These are phyloP conservation scores for human DNA, from an alignment of 2,113 vertebrate species.

Conservation along the genomic window DNA sequence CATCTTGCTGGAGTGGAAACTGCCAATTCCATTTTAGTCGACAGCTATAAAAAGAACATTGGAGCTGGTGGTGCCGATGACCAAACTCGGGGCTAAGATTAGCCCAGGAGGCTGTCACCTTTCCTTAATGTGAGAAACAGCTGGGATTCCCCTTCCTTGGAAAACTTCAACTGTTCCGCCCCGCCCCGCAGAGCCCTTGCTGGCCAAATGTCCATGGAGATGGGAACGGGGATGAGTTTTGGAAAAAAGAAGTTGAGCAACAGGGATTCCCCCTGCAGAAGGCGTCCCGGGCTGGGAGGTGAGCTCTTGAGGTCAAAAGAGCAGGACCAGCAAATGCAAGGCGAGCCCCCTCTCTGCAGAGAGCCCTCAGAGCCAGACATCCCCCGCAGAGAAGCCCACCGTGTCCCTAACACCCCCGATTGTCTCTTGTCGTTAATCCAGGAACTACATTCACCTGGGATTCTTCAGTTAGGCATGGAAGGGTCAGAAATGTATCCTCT, in stretches of 20 bases:
- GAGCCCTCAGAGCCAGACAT: accelerated
- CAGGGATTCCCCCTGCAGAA: constrained; percentile 70
- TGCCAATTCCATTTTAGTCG: neutral
- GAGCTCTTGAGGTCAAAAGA: constrained; percentile 46
- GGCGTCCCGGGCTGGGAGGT: neutral
- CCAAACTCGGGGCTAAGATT: constrained; percentile 54
- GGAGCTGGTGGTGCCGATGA: constrained; percentile 28
- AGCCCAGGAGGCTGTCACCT: constrained; percentile 65
- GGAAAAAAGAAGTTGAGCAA: constrained; percentile 73
- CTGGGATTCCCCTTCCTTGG: constrained; percentile 64
- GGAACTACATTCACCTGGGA: neutral
- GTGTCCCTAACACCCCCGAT: accelerated
- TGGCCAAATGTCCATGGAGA: constrained; percentile 72
- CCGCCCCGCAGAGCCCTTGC: neutral
- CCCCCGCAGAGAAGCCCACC: neutral
- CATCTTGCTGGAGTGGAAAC: constrained; percentile 49
- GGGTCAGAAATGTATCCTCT: neutral
- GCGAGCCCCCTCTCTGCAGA: neutral
- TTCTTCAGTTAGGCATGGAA: neutral
- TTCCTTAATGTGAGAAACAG: constrained; percentile 74
- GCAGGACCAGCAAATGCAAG: neutral
- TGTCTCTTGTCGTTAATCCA: neutral
- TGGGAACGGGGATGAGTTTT: constrained; percentile 63
- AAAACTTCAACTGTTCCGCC: constrained; percentile 48
- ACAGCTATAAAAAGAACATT: constrained; percentile 51